Evolutionary conservation across 2,797 vertebrate genomes (phyloP), one percentile per base, ranked within the genome.

Genomic region (Cheirogaleus major): DNA sequence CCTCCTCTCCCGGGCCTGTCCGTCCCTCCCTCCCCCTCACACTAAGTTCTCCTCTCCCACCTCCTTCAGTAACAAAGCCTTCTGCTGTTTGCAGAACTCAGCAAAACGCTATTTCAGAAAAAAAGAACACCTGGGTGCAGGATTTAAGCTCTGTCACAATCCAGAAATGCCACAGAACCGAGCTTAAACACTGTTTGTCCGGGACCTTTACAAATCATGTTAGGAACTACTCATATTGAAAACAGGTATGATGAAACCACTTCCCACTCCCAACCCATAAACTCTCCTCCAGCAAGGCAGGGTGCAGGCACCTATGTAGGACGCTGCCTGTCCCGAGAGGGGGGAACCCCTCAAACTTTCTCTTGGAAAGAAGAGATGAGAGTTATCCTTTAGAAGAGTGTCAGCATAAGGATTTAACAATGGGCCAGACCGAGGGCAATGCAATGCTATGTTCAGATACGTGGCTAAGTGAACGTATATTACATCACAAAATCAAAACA

Each of bases 401-500:
- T 76, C 94, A 95, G 96, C 93, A 65, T 92, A 90, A 84, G 96
- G 95, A 95, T 61, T 97, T 76, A 89, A 98, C 98, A 98, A 95
- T 48, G 93, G 95, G 97, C 89, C 96, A 94, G 95, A 93, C 89
- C 97, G 96, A 91, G 69, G 75, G 90, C 80, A 95, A 45, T 78
- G 95, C 89, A 94, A 94, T 95, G 89, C 83, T 48, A 95, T 63
- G 89, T 92, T 93, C 97, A 22, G 73, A 55, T 67, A 76, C 95
- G 89, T 79, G 76, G 90, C 96, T 57, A 95, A 92, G 72, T 81
- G 90, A 96, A 57, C 82, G 97, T 69, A 95, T 50, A 84, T 94
- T 98, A 98, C 92, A 98, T 94, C 97, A 98, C 97, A 97, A 86
- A 96, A 97, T 65, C 88, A 93, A 96, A 97, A 98, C 96, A 97